These are phyloP conservation scores for Lasioglossum vierecki DNA, from an alignment of 2,888 invertebrate genomes.

Conservation along the genomic window DNA sequence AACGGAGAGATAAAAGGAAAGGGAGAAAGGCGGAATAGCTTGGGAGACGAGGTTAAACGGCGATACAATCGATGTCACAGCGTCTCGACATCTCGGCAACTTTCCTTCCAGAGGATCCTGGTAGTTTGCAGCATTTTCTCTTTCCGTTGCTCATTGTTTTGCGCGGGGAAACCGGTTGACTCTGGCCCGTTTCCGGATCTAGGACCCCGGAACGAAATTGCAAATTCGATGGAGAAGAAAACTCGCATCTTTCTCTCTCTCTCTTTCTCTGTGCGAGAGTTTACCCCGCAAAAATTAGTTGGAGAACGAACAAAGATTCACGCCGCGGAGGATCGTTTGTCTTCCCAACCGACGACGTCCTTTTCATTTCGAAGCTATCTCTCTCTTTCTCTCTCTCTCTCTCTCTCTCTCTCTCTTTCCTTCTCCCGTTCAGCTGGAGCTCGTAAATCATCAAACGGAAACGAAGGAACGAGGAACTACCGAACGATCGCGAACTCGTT, in stretches of 20 bases:
- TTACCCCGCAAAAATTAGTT: conserved; percentile 29
- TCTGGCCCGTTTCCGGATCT: not conserved
- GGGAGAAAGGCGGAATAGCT: not conserved
- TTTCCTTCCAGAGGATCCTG: not conserved
- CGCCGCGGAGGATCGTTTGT: conserved; percentile 31
- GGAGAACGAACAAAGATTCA: conserved; percentile 14
- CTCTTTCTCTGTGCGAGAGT: not conserved
- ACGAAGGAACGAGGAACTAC: not conserved
- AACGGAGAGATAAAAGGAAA: not conserved
- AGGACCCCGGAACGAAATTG: not conserved
- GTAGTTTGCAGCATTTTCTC: not conserved
- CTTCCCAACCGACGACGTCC: conserved; percentile 32
- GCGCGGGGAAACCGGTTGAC: not conserved
- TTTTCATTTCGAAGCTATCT: conserved; percentile 15
- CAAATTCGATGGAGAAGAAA: not conserved
- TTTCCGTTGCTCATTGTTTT: not conserved
- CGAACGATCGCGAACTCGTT: conserved; percentile 29
- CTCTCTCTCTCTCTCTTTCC: not conserved
- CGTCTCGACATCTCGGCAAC: conserved; percentile 7
- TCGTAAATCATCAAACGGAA: conserved; percentile 39
- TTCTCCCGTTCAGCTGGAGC: not conserved
- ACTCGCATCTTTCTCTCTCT: not conserved
- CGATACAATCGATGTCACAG: conserved; percentile 4
- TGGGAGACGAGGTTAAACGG: not conserved
- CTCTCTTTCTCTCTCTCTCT: conserved; percentile 8